Evolutionary conservation across 2,113 vertebrate species (phyloP).

Genomic region (Quiscalus mexicanus): DNA sequence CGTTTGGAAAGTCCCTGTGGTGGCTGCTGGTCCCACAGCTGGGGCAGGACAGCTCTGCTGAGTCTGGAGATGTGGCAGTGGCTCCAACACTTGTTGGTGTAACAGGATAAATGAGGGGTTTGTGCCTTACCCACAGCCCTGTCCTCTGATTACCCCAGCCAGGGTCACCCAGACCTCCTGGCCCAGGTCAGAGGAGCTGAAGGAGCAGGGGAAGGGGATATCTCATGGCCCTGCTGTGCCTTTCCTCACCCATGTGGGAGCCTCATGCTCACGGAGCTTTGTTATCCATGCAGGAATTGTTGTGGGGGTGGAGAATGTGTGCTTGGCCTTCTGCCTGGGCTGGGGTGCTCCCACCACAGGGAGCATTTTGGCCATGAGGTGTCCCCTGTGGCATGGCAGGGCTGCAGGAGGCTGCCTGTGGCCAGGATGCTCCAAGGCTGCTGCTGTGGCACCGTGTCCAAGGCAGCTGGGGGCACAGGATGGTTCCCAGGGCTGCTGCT

Average conservation of each 20-base stretch:
- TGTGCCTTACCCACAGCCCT: neutral
- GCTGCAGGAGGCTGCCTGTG: neutral
- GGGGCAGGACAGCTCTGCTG: neutral
- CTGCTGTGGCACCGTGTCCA: fast-evolving
- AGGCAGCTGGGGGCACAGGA: neutral
- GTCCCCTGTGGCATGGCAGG: neutral
- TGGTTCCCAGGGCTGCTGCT: neutral
- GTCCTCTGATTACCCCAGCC: neutral
- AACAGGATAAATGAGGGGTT: fast-evolving
- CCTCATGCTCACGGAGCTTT: fast-evolving
- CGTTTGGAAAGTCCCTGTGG: neutral
- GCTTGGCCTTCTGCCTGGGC: neutral
- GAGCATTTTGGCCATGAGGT: fast-evolving
- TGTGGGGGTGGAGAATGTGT: fast-evolving
- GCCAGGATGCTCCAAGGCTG: neutral
- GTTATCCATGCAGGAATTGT: fast-evolving
- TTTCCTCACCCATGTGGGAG: fast-evolving
- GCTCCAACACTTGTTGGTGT: fast-evolving
- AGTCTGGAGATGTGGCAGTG: neutral
- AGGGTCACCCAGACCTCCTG: neutral
- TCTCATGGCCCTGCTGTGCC: neutral
- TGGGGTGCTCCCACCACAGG: neutral
- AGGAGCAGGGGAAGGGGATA: neutral
- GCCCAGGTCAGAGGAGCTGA: neutral
- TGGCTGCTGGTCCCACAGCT: neutral